A percentile compares a stretch with the other conserved stretches of the same genome.
Evolutionary conservation across 2,113 vertebrate species (phyloP).

Genomic region (Sinocyclocheilus anshuiensis): DNA sequence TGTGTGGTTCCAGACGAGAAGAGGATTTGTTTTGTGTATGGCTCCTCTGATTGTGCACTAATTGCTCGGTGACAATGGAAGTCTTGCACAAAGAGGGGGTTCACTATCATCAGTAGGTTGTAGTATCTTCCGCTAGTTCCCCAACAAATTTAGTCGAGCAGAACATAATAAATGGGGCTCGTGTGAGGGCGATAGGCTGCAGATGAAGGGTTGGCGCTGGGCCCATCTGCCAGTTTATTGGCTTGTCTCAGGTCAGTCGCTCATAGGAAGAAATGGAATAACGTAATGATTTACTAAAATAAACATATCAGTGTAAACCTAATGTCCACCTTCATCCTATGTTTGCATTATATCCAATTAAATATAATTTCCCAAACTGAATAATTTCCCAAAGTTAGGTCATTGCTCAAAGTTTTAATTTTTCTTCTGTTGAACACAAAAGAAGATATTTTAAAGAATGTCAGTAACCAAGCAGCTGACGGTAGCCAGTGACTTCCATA

Average conservation of each 20-base stretch:
- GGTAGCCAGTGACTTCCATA: background rate
- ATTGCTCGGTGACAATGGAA: conserved; percentile 59
- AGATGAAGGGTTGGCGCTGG: conserved; percentile 58
- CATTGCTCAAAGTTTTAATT: background rate
- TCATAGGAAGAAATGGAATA: background rate
- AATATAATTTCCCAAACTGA: background rate
- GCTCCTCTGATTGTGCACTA: conserved; percentile 28
- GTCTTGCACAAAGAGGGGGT: background rate
- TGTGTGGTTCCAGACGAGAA: background rate
- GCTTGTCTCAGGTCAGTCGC: conserved; percentile 34
- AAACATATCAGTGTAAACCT: background rate
- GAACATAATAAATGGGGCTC: conserved; percentile 59
- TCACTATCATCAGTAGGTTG: conserved; percentile 16
- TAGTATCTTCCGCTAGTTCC: conserved; percentile 60
- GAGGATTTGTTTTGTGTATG: background rate
- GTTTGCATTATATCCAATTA: background rate
- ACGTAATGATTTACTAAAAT: background rate
- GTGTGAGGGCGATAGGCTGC: conserved; percentile 58
- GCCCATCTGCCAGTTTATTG: conserved; percentile 50
- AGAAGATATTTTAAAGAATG: background rate
- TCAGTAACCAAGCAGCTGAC: background rate
- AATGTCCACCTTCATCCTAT: background rate
- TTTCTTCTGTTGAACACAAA: background rate
- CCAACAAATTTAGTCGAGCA: conserved; percentile 56
- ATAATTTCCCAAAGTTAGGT: background rate